These are phyloP conservation scores for Oryzaephilus surinamensis DNA, from an alignment of 1,140 invertebrate species.

Conservation along the genomic window DNA sequence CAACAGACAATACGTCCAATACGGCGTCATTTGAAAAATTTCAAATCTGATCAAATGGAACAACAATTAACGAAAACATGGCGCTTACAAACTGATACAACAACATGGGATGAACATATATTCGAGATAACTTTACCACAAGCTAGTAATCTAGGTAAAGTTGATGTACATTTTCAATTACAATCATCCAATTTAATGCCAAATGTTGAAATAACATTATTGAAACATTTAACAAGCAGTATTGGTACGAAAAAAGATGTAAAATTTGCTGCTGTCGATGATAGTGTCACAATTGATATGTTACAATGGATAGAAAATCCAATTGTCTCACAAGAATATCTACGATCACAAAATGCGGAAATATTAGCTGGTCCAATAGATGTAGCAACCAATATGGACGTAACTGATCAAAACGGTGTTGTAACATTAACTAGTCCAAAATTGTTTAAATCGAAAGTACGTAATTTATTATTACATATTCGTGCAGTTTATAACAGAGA, in stretches of 20 bases:
- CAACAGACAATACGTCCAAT: constrained; percentile 67
- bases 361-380: constrained; percentile 80
- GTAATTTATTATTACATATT: constrained; percentile 75
- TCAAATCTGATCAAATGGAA: constrained; percentile 39
- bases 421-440: constrained; percentile 79
- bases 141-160: constrained; percentile 58
- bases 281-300: constrained; percentile 31
- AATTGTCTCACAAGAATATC: constrained; percentile 67
- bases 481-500: constrained; percentile 57
- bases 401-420: constrained; percentile 69
- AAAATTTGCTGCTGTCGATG: constrained; percentile 31
- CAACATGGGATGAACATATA: constrained; percentile 85
- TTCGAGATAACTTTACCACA: constrained; percentile 79
- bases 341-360: constrained; percentile 77
- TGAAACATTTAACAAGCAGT: constrained; percentile 70
- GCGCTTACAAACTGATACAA: constrained; percentile 72
- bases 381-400: constrained; percentile 66
- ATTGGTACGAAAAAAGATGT: constrained; percentile 42
- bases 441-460: constrained; percentile 63
- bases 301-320: constrained; percentile 57
- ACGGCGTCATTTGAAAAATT: constrained; percentile 56
- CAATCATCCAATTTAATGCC: constrained; percentile 52
- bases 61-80: constrained; percentile 68
- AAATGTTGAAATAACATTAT: constrained; percentile 67
- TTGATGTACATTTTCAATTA: constrained; percentile 77